Conservation (phyloP, 2,113 vertebrate species). For the Toxostoma redivivum region DNA sequence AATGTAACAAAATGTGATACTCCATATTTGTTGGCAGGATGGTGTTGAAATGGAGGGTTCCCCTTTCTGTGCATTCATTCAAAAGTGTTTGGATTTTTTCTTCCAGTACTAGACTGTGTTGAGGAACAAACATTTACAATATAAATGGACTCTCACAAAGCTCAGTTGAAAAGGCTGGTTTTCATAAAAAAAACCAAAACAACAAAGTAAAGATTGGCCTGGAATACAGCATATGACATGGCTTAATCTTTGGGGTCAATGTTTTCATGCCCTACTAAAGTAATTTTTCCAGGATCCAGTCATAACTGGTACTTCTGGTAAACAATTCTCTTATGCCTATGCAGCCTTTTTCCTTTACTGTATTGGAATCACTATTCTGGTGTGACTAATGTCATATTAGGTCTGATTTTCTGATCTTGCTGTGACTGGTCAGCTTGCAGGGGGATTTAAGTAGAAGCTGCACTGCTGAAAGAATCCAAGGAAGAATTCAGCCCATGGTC, state of each 20-base stretch:
- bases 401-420: not conserved
- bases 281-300: not conserved
- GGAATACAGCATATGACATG: not conserved
- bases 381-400: not conserved
- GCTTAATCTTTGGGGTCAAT: not conserved
- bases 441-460: not conserved
- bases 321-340: not conserved
- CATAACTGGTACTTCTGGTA: not conserved
- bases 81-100: not conserved
- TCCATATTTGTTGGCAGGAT: not conserved
- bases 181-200: not conserved
- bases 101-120: not conserved
- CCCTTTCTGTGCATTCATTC: not conserved
- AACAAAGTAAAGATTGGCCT: not conserved
- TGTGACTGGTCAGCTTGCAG: not conserved
- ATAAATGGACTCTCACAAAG: not conserved
- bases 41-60: not conserved
- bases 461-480: not conserved
- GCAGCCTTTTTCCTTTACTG: not conserved
- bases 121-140: not conserved
- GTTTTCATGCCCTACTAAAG: not conserved
- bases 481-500: not conserved
- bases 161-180: not conserved
- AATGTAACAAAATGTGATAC: slow-evolving; percentile 10
- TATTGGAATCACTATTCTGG: not conserved